A percentile compares a stretch with the other conserved stretches of the same genome.
phyloP scores from a whole-genome alignment of 2,888 invertebrate species.

The Tetanocera ferruginea region DNA sequence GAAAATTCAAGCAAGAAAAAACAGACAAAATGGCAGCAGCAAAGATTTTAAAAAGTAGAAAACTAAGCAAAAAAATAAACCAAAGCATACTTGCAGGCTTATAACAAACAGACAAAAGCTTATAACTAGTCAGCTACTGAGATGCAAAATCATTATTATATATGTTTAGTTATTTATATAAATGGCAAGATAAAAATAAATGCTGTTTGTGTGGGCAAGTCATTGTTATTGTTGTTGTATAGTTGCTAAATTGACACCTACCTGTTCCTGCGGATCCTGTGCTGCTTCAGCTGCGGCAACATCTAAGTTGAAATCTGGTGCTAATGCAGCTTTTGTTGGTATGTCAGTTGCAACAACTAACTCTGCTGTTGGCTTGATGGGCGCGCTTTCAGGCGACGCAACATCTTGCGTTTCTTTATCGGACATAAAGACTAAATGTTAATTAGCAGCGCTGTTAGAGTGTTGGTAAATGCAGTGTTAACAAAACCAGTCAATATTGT shows the following conservation, averaged over 20 bases:
- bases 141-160: background rate
- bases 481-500: background rate
- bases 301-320: background rate
- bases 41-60: background rate
- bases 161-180: no score
- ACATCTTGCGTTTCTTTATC: no score
- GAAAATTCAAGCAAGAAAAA: background rate
- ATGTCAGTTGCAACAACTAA: background rate
- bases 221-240: no score
- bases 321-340: background rate
- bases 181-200: no score
- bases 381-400: no score
- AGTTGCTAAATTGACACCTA: background rate
- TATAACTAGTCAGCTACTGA: background rate
- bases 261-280: constrained; percentile 3
- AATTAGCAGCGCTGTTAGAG: background rate
- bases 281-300: background rate
- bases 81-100: constrained; percentile 10
- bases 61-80: background rate
- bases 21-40: background rate
- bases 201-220: no score
- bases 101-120: constrained; percentile 2
- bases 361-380: no score
- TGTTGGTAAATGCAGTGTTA: background rate
- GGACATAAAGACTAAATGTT: no score